Conservation (phyloP, 2,797 vertebrate species). For the Geotria australis region DNA sequence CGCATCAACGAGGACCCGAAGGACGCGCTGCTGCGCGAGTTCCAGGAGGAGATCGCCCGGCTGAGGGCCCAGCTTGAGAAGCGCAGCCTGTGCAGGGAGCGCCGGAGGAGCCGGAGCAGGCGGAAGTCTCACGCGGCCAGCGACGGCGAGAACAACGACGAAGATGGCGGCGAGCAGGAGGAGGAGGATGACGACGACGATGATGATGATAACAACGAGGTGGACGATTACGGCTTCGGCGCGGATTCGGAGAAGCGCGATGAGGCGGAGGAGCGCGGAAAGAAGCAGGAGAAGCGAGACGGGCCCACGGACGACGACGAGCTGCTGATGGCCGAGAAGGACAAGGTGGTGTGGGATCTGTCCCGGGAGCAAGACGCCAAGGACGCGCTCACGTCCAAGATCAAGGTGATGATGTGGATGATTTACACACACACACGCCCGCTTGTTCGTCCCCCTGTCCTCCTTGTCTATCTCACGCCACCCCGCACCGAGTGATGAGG, state of each 20-base stretch:
- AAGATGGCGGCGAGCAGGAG: slow-evolving; percentile 18
- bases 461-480: too few relatives aligned
- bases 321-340: slow-evolving; percentile 38
- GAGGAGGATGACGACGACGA: slow-evolving; percentile 13
- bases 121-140: slow-evolving; percentile 23
- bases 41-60: slow-evolving; percentile 65
- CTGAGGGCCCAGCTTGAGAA: slow-evolving; percentile 72
- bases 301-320: slow-evolving; percentile 15
- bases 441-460: too few relatives aligned
- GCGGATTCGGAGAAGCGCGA: too few relatives aligned
- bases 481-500: too few relatives aligned
- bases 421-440: too few relatives aligned
- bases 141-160: slow-evolving; percentile 17
- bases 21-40: slow-evolving; percentile 63
- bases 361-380: slow-evolving; percentile 54
- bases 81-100: slow-evolving; percentile 47
- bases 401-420: slow-evolving; percentile 42
- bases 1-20: slow-evolving; percentile 86
- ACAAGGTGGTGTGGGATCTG: slow-evolving; percentile 49
- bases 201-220: too few relatives aligned
- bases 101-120: slow-evolving; percentile 34
- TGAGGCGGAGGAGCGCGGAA: neutral
- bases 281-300: neutral
- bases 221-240: too few relatives aligned
- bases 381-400: slow-evolving; percentile 60